Evolutionary conservation across 2,113 vertebrate genomes (phyloP).

Genomic region (Equus quagga): DNA sequence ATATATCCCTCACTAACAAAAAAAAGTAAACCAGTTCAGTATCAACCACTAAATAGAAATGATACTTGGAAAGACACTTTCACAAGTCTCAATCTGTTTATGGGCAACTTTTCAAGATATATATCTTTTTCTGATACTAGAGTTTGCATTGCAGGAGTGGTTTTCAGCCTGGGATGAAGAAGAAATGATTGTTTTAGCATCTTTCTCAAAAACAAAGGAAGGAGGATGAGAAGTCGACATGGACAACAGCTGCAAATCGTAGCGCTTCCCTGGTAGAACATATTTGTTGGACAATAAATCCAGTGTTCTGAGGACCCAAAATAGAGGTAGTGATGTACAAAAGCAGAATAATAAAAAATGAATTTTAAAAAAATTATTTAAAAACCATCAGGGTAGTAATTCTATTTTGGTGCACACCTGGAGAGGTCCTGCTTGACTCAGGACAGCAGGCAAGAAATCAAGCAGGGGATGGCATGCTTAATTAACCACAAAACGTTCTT

Average conservation of each 20-base stretch:
- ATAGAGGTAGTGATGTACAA: not conserved
- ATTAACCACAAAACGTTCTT: constrained; percentile 59
- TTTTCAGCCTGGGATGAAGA: not conserved
- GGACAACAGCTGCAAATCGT: not conserved
- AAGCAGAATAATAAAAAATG: not conserved
- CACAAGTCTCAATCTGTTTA: not conserved
- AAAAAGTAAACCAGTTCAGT: not conserved
- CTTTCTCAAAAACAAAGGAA: not conserved
- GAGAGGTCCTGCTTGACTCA: constrained; percentile 69
- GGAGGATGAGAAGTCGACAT: not conserved
- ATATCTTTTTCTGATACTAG: not conserved
- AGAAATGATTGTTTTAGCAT: not conserved
- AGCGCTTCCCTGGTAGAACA: not conserved
- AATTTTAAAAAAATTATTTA: not conserved
- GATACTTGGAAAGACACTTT: not conserved
- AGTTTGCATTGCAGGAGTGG: not conserved
- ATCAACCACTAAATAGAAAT: not conserved
- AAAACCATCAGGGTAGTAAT: not conserved
- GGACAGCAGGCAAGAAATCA: constrained; percentile 63
- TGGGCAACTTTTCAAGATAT: not conserved
- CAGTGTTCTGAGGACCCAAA: accelerated
- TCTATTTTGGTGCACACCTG: constrained; percentile 61
- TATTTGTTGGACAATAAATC: not conserved
- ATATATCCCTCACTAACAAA: not conserved
- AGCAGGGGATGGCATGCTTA: constrained; percentile 33